Percentiles rank a stretch among this genome's conserved stretches.
Evolutionary conservation across 2,113 vertebrate species (phyloP).

Genomic region (Phaethon lepturus): DNA sequence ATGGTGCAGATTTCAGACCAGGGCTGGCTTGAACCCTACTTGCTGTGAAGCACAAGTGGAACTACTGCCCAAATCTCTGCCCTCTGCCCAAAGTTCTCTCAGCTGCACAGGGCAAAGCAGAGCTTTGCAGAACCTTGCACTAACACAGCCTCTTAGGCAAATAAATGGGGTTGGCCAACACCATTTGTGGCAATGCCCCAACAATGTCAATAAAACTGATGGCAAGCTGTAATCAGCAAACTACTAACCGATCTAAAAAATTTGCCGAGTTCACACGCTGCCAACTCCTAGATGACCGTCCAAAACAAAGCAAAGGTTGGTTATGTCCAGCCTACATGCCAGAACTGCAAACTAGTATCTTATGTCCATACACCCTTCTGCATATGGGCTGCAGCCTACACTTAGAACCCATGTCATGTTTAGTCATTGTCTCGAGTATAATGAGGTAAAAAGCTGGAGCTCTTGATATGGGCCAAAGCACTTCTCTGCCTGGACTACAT

Average conservation of each 20-base stretch:
- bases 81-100: background rate
- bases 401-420: rapidly evolving
- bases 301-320: background rate
- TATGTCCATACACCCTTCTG: background rate
- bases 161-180: conserved; percentile 8
- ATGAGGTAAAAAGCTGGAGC: background rate
- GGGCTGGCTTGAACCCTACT: background rate
- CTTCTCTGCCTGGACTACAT: background rate
- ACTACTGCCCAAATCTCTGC: background rate
- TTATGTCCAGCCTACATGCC: background rate
- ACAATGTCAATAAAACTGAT: background rate
- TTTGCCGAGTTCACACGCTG: background rate
- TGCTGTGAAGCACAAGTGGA: background rate
- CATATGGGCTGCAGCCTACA: background rate
- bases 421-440: background rate
- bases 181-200: background rate
- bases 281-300: background rate
- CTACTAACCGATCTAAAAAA: background rate
- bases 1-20: background rate
- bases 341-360: background rate
- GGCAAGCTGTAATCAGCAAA: background rate
- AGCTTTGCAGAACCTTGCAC: conserved; percentile 39
- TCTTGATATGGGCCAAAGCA: background rate
- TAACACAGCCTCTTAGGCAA: conserved; percentile 3
- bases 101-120: background rate